phyloP scores from a whole-genome alignment of 1,140 invertebrate species.

The Hyphantria cunea region DNA sequence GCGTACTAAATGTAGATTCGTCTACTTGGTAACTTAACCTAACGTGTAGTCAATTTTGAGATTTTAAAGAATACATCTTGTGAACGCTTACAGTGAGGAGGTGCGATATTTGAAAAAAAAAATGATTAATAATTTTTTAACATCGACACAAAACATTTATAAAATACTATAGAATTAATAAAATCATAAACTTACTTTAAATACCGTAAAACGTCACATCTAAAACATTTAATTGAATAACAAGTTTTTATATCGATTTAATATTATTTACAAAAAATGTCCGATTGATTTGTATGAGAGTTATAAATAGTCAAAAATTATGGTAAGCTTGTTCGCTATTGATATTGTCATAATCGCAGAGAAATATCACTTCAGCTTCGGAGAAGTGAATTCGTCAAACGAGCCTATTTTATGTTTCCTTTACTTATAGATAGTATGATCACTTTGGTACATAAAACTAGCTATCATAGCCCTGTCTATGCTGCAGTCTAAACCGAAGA shows the following conservation, averaged over 20 bases:
- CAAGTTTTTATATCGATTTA: slow-evolving; percentile 62
- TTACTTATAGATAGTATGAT: slow-evolving; percentile 52
- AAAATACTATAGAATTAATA: slow-evolving; percentile 56
- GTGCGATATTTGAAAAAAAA: slow-evolving; percentile 21
- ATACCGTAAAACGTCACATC: slow-evolving; percentile 61
- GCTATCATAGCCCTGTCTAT: slow-evolving; percentile 57
- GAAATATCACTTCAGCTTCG: slow-evolving; percentile 62
- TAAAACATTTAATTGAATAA: slow-evolving; percentile 70
- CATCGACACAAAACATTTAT: slow-evolving; percentile 48
- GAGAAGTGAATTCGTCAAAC: slow-evolving; percentile 49
- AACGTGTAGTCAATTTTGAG: slow-evolving; percentile 50
- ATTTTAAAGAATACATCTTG: slow-evolving; percentile 49
- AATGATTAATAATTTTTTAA: slow-evolving; percentile 45
- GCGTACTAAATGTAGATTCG: slow-evolving; percentile 69
- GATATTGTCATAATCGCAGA: slow-evolving; percentile 69
- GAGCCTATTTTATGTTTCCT: slow-evolving; percentile 46
- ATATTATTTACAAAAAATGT: slow-evolving; percentile 61
- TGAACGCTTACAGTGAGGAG: slow-evolving; percentile 14
- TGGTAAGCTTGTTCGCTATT: slow-evolving; percentile 45
- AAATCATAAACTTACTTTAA: slow-evolving; percentile 48
- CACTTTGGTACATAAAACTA: slow-evolving; percentile 72
- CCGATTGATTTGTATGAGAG: slow-evolving; percentile 18
- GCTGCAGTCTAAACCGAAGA: slow-evolving; percentile 4
- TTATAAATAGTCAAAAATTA: slow-evolving; percentile 29
- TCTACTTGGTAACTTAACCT: slow-evolving; percentile 71